Evolutionary conservation across 2,888 invertebrate species (phyloP).

Genomic region (Hecatera dysodea): DNA sequence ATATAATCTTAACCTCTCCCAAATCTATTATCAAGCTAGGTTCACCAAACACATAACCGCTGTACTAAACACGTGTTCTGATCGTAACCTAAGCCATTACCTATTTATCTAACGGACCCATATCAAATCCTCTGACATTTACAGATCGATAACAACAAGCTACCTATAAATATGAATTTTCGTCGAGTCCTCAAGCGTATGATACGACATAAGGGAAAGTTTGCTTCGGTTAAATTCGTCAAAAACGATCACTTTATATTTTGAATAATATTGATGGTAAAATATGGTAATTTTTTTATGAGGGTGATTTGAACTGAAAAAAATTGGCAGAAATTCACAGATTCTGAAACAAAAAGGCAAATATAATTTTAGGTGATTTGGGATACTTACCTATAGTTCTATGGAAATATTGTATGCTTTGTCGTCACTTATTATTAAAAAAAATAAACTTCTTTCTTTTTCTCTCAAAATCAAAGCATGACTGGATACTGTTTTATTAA

Average conservation of each 20-base stretch:
- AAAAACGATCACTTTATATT: neutral
- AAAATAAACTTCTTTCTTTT: no score
- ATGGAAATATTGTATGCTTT: no score
- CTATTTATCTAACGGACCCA: constrained; percentile 41
- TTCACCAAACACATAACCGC: neutral
- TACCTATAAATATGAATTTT: constrained; percentile 53
- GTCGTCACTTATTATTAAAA: no score
- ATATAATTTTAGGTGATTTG: no score
- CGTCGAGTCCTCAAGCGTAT: constrained; percentile 15
- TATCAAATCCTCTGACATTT: constrained; percentile 56
- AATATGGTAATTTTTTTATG: neutral
- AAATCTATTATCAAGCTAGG: constrained; percentile 3
- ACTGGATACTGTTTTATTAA: no score
- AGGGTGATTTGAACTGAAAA: neutral
- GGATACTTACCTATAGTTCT: no score
- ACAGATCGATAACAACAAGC: constrained; percentile 49
- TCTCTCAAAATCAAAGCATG: no score
- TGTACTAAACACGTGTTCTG: constrained; percentile 10
- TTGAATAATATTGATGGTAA: neutral
- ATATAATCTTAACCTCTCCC: neutral
- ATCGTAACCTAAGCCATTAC: constrained; percentile 32
- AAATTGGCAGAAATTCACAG: neutral
- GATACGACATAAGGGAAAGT: constrained; percentile 10
- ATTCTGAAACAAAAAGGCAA: neutral
- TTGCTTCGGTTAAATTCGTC: neutral